These are phyloP conservation scores for Centroberyx gerrardi DNA, from an alignment of 2,797 vertebrate species.

Conservation along the genomic window DNA sequence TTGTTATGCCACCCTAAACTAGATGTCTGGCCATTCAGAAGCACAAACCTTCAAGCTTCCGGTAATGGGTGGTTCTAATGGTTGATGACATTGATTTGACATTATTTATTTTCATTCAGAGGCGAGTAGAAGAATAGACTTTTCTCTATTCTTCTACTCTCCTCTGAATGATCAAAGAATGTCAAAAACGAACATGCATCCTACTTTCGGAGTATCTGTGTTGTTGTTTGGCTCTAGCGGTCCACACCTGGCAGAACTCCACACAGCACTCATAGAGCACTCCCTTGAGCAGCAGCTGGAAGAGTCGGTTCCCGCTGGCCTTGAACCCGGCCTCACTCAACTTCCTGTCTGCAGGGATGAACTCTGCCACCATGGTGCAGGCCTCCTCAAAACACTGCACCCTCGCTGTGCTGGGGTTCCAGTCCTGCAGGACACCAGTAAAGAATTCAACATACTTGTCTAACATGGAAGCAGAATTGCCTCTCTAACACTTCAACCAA, in stretches of 20 bases:
- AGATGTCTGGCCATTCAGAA: neutral
- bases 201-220: neutral
- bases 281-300: slow-evolving; percentile 98
- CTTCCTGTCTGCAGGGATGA: slow-evolving; percentile 98
- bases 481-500: neutral
- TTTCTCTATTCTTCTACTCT: too few relatives aligned
- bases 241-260: slow-evolving; percentile 93
- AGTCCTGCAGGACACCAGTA: slow-evolving; percentile 83
- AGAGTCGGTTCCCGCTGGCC: slow-evolving; percentile 94
- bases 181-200: too few relatives aligned
- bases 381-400: slow-evolving; percentile 98
- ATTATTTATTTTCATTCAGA: too few relatives aligned
- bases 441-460: neutral
- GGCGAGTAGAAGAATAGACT: too few relatives aligned
- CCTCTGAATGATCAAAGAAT: too few relatives aligned
- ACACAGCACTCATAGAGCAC: slow-evolving; percentile 99
- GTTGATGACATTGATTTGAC: too few relatives aligned
- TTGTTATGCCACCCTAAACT: neutral
- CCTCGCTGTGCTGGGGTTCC: slow-evolving; percentile 98
- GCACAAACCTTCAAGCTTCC: neutral
- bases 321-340: slow-evolving; percentile 98
- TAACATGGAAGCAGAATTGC: neutral
- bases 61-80: too few relatives aligned
- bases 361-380: slow-evolving; percentile 97
- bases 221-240: neutral